Evolutionary conservation across 2,888 invertebrate species (phyloP), one percentile per base, ranked within the genome.

Genomic region (Endotricha flammealis): DNA sequence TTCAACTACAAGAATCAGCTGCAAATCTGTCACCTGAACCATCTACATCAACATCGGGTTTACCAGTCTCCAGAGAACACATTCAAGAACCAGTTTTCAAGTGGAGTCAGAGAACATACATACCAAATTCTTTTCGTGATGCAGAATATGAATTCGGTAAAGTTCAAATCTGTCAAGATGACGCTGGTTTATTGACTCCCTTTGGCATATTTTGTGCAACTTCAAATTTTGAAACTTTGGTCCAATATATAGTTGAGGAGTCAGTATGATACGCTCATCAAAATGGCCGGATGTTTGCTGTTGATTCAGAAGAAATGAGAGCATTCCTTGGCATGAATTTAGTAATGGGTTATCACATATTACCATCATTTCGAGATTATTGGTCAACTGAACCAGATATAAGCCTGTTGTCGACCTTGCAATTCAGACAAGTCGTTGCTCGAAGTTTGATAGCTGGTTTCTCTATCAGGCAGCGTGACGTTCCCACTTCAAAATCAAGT

Each of bases 241-340:
- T 38, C 32, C 30, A 38, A 40, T 40, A 40, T 40, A 36, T 40
- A 40, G 32, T 36, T 36, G 32, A 32, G 38, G 35, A 44, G 35
- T 38, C 28, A 38, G 33, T 46, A 23, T 35, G 25, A 39, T 49
- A 49, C 40, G 46, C 43, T 32, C 34, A 44, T 24, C 49, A 49
- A 46, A 46, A 49, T 38, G 42, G 46, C 32, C 29, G 41, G 34
- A 23, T 28, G 22, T 49, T 46, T 39, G 38, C 44, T 12, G 31
- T 38, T 23, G 10, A 12, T 12, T 31, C 29, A n/a, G 40, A 47
- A 31, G 50, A 47, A 39, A 40, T 46, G 35, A 46, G 39, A 29
- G 44, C 46, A 35, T 50, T 44, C 37, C 29, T 48, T 13, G 46
- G 46, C 22, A 44, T 46, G 46, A 43, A 44, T 39, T 43, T 41